Conservation (phyloP, 2,113 vertebrate species). For the Melanerpes formicivorus region DNA sequence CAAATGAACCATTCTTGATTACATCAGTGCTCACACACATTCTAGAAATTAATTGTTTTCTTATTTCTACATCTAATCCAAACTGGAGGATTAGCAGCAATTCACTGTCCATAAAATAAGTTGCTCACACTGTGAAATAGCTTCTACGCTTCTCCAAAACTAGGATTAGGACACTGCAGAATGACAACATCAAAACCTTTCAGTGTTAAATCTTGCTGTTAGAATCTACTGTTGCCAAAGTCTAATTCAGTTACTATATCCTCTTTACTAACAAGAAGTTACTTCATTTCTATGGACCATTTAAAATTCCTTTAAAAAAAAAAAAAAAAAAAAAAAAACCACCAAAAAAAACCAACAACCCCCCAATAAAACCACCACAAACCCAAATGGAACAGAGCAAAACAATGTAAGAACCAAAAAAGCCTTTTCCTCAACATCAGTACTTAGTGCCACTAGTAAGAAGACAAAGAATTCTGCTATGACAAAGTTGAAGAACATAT, state of each 20-base stretch:
- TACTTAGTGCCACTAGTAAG: background rate
- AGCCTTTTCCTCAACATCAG: rapidly evolving
- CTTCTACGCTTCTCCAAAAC: rapidly evolving
- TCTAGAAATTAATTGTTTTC: background rate
- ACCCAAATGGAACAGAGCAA: rapidly evolving
- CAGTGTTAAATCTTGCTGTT: background rate
- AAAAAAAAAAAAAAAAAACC: no score
- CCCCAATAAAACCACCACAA: no score
- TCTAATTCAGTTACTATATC: background rate
- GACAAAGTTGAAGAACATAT: background rate
- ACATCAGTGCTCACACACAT: background rate
- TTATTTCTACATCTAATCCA: background rate
- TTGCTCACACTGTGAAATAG: background rate
- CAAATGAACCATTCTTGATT: background rate
- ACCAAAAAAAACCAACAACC: no score
- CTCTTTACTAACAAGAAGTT: background rate
- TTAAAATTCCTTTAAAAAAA: background rate
- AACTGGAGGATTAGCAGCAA: background rate
- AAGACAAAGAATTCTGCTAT: background rate
- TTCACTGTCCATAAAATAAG: background rate
- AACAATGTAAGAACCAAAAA: background rate
- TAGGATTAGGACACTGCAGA: background rate
- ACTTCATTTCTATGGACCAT: background rate
- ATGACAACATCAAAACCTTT: background rate
- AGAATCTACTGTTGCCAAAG: background rate